A percentile compares a stretch with the other conserved stretches of the same genome.
These are phyloP conservation scores for Drosophila austrosaltans DNA, from an alignment of 2,888 invertebrate genomes.

Conservation along the genomic window DNA sequence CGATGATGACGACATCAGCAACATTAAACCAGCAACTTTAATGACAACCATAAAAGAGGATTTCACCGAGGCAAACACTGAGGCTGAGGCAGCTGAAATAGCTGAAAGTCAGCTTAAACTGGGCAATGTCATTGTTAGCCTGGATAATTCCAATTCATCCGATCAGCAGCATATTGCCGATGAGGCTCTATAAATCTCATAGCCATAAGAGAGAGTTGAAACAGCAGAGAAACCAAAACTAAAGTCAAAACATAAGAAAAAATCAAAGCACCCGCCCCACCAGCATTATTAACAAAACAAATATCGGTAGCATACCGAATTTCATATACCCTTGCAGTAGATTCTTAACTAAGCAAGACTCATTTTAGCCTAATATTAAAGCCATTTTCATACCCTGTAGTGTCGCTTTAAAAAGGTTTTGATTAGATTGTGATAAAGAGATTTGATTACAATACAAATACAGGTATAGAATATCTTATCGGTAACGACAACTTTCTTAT, in stretches of 20 bases:
- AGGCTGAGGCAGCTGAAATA: slow-evolving; percentile 41
- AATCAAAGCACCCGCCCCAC: slow-evolving; percentile 51
- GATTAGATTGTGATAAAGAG: neutral
- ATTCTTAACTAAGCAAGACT: too few relatives aligned
- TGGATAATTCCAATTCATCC: slow-evolving; percentile 58
- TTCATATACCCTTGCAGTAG: slow-evolving; percentile 1
- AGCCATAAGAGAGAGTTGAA: neutral
- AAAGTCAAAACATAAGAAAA: slow-evolving; percentile 23
- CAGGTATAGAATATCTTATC: neutral
- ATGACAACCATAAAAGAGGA: slow-evolving; percentile 67
- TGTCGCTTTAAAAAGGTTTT: neutral
- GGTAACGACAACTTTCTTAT: neutral
- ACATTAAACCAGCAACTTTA: slow-evolving; percentile 39
- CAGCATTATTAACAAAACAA: neutral
- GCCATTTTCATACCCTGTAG: neutral
- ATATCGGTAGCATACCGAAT: neutral
- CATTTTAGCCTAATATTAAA: neutral
- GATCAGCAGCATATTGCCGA: slow-evolving; percentile 76
- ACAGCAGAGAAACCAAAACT: slow-evolving; percentile 5
- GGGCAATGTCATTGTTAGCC: slow-evolving; percentile 69
- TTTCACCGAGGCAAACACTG: slow-evolving; percentile 36
- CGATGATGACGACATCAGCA: neutral
- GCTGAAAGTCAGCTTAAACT: slow-evolving; percentile 48
- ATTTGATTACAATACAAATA: neutral
- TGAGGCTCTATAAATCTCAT: slow-evolving; percentile 75